Percentiles rank a stretch among this genome's conserved stretches.
Conservation (phyloP, 2,888 invertebrate species). For the Tineola bisselliella region DNA sequence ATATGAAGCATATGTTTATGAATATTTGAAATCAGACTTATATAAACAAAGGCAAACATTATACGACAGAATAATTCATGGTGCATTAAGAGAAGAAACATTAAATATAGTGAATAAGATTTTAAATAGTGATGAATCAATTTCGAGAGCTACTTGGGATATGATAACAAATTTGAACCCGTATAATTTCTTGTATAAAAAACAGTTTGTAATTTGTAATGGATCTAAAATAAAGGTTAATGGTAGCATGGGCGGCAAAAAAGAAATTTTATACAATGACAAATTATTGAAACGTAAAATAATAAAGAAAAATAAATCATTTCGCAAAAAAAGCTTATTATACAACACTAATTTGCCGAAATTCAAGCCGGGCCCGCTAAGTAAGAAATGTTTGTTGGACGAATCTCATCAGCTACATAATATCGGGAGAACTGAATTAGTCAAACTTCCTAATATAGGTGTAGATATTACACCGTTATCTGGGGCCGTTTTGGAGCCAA, state of each 20-base stretch:
- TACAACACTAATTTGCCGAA: conserved; percentile 40
- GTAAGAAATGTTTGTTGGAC: conserved; percentile 54
- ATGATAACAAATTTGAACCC: conserved; percentile 55
- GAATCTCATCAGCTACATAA: conserved; percentile 48
- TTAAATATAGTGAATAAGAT: conserved; percentile 37
- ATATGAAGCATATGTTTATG: conserved; percentile 44
- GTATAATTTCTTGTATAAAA: conserved; percentile 28
- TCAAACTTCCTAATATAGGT: conserved; percentile 57
- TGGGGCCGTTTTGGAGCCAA: conserved; percentile 51
- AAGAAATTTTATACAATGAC: conserved; percentile 37
- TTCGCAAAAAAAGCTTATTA: conserved; percentile 30
- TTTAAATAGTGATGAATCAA: conserved; percentile 34
- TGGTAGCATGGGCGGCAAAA: conserved; percentile 47
- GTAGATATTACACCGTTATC: conserved; percentile 56
- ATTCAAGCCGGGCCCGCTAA: conserved; percentile 69
- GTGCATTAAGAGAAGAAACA: conserved; percentile 34
- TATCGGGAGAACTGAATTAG: conserved; percentile 51
- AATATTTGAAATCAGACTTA: conserved; percentile 34
- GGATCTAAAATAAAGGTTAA: conserved; percentile 40
- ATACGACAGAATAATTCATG: conserved; percentile 43
- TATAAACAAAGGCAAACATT: conserved; percentile 40
- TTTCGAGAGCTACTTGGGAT: conserved; percentile 49
- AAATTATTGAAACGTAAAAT: conserved; percentile 20
- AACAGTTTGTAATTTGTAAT: conserved; percentile 47
- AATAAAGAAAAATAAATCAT: conserved; percentile 9